Evolutionary conservation across 2,888 invertebrate genomes (phyloP).

Genomic region (Linnaemya tessellans): DNA sequence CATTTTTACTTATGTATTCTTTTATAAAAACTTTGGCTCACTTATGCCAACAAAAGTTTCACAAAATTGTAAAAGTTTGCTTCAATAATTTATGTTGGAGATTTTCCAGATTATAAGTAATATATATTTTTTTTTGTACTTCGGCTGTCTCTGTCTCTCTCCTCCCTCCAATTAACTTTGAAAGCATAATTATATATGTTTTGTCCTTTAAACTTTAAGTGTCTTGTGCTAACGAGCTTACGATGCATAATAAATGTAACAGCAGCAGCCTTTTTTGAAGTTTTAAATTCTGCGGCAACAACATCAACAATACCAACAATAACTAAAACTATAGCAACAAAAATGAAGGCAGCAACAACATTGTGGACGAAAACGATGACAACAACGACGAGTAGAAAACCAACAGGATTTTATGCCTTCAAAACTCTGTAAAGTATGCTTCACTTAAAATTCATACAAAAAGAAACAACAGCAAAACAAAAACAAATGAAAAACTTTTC

Average conservation of each 20-base stretch:
- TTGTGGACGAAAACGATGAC: slow-evolving; percentile 28
- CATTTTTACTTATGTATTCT: neutral
- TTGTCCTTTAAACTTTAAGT: slow-evolving; percentile 41
- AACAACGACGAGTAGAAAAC: slow-evolving; percentile 45
- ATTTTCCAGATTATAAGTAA: neutral
- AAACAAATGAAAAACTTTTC: slow-evolving; percentile 28
- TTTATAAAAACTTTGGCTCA: neutral
- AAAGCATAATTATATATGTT: neutral
- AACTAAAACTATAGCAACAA: slow-evolving; percentile 37
- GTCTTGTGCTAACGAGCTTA: slow-evolving; percentile 70
- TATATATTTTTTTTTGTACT: neutral
- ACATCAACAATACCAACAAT: slow-evolving; percentile 35
- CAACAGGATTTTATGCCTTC: slow-evolving; percentile 63
- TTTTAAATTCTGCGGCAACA: slow-evolving; percentile 16
- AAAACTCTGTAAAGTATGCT: slow-evolving; percentile 69
- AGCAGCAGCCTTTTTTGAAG: slow-evolving; percentile 74
- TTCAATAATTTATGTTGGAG: neutral
- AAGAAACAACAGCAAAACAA: slow-evolving; percentile 4
- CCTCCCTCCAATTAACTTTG: neutral
- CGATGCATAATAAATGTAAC: slow-evolving; percentile 75
- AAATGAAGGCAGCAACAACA: slow-evolving; percentile 25
- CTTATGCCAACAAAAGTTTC: neutral
- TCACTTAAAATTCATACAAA: slow-evolving; percentile 34
- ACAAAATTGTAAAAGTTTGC: neutral
- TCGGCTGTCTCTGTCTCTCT: neutral